These are phyloP conservation scores for Euproctis similis DNA, from an alignment of 2,888 invertebrate genomes.

Conservation along the genomic window DNA sequence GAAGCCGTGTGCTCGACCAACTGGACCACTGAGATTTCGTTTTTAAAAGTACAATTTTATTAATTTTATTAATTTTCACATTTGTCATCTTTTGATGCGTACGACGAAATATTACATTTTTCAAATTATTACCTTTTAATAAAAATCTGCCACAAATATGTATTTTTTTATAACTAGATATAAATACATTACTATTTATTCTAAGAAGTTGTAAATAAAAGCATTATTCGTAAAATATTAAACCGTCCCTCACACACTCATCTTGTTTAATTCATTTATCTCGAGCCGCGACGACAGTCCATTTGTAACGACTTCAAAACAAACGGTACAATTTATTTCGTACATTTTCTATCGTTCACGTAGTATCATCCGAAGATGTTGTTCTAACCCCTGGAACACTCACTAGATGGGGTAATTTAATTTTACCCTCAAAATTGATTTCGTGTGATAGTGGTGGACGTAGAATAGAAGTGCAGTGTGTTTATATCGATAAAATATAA, in stretches of 20 bases:
- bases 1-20: too few relatives aligned
- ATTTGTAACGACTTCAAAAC: slow-evolving; percentile 17
- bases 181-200: neutral
- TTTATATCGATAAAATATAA: too few relatives aligned
- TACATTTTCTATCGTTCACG: slow-evolving; percentile 20
- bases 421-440: slow-evolving; percentile 10
- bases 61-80: too few relatives aligned
- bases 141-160: too few relatives aligned
- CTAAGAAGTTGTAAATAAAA: slow-evolving; percentile 1
- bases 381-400: slow-evolving; percentile 7
- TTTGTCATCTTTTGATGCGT: too few relatives aligned
- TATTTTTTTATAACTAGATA: too few relatives aligned
- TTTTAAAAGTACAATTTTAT: too few relatives aligned
- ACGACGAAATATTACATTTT: too few relatives aligned
- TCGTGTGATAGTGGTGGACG: slow-evolving; percentile 3
- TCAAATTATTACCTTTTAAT: too few relatives aligned
- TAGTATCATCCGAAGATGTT: slow-evolving; percentile 13
- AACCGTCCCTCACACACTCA: slow-evolving; percentile 5
- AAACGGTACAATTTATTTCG: slow-evolving; percentile 21
- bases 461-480: too few relatives aligned
- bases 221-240: slow-evolving; percentile 11
- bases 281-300: slow-evolving; percentile 6
- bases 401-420: slow-evolving; percentile 12
- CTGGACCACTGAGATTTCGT: too few relatives aligned
- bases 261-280: slow-evolving; percentile 14